Percentiles rank a stretch among this genome's conserved stretches.
Conservation (phyloP, 30 jellyfish, hydroid and myxozoan genomes). For the Turritopsis dohrnii region DNA sequence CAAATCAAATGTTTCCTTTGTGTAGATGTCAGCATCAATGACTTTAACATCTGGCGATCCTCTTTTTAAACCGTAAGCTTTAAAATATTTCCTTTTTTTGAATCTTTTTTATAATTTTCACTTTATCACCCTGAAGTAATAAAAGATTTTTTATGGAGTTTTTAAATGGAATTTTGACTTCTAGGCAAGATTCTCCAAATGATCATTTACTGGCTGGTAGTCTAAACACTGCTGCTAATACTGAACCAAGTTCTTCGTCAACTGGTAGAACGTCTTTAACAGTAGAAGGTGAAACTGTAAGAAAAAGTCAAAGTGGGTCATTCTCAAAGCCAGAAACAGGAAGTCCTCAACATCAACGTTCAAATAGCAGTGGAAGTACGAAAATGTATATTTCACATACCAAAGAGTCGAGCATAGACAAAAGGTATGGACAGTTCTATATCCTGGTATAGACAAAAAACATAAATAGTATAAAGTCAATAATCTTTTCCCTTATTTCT, state of each 20-base stretch:
- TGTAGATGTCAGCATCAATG: conserved; percentile 43
- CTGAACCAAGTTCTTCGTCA: neutral
- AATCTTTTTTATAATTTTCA: too few relatives aligned
- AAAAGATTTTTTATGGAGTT: neutral
- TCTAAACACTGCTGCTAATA: conserved; percentile 11
- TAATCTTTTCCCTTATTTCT: neutral
- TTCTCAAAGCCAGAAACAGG: neutral
- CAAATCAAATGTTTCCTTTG: neutral
- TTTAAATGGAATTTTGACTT: neutral
- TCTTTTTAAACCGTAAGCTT: conserved; percentile 79
- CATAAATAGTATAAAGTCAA: too few relatives aligned
- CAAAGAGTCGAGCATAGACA: conserved; percentile 66
- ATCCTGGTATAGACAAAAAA: too few relatives aligned
- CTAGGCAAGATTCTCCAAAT: conserved; percentile 32
- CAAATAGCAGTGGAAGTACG: conserved; percentile 33
- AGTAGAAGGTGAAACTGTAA: conserved; percentile 1
- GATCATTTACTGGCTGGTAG: conserved; percentile 24
- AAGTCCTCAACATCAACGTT: conserved; percentile 33
- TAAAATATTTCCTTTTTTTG: neutral
- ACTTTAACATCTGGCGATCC: conserved; percentile 96
- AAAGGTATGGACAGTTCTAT: conserved; percentile 56
- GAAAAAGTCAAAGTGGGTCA: conserved; percentile 5
- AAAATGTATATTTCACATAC: conserved; percentile 45
- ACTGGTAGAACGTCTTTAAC: conserved; percentile 19
- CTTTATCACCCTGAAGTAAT: too few relatives aligned